A percentile compares a stretch with the other conserved stretches of the same genome.
phyloP scores from a whole-genome alignment of 1,140 invertebrate species.

The Diplogasteroides magnus region DNA sequence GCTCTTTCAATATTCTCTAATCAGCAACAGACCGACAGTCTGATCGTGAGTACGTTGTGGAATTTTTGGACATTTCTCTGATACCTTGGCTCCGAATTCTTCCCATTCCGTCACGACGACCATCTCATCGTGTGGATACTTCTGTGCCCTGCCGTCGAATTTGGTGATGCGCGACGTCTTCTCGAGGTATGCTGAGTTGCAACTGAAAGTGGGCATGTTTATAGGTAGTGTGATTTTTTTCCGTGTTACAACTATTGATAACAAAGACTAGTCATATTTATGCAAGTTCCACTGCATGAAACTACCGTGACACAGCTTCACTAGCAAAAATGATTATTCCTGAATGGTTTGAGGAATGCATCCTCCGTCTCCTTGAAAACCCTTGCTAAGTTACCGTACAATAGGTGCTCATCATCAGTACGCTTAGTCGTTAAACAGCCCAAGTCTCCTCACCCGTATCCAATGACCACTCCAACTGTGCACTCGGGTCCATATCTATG shows the following conservation, averaged over 20 bases:
- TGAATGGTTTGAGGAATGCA: no score
- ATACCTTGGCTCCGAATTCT: slow-evolving; percentile 45
- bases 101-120: slow-evolving; percentile 53
- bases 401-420: neutral
- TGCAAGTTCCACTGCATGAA: no score
- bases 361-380: neutral
- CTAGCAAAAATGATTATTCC: no score
- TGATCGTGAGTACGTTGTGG: no score
- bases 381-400: neutral
- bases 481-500: slow-evolving; percentile 52
- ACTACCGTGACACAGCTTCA: no score
- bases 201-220: slow-evolving; percentile 44
- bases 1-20: no score
- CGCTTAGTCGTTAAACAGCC: neutral
- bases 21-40: no score
- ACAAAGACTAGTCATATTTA: no score
- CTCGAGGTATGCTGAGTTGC: slow-evolving; percentile 53
- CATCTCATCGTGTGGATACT: slow-evolving; percentile 50
- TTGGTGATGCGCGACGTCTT: slow-evolving; percentile 49
- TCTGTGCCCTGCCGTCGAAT: slow-evolving; percentile 40
- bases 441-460: slow-evolving; percentile 49
- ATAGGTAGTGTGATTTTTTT: no score
- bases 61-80: no score
- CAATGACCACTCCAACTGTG: slow-evolving; percentile 49
- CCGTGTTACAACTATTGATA: no score